Evolutionary conservation across 53 echinoderm and acorn worm genomes (phyloP), one percentile per base, ranked within the genome.

Genomic region (Arbacia lixula): DNA sequence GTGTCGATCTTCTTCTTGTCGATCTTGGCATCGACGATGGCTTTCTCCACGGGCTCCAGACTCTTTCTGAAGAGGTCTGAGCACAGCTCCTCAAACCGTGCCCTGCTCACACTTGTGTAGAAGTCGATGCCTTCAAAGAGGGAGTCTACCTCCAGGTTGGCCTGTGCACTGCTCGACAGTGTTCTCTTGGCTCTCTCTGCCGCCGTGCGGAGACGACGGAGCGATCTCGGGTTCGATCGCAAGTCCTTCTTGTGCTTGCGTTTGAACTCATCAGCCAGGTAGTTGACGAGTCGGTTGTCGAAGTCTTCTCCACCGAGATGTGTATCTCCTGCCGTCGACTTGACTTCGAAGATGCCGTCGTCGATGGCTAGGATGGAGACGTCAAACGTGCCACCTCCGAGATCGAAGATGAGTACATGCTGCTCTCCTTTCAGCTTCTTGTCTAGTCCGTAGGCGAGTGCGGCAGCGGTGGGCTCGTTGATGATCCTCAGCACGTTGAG

Each of bases 301-400:
- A 95, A 95, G 71, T 92, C 95, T 62, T 95, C 95, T 16, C 95
- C 92, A 49, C 92, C 92, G 26, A 90, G n/a, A n/a, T n/a, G n/a
- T n/a, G n/a, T n/a, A n/a, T n/a, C n/a, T n/a, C n/a, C n/a, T n/a
- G n/a, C n/a, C 14, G 95, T 92, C 2, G 95, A 92, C 20, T 85
- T 85, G 62, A 95, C 95, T 62, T 95, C 92, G 62, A 95, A 95
- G 40, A 95, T 68, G 16, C 95, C 95, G 24, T 95, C 95, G 5
- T 92, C 95, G 38, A 95, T 90, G 2, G 86, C 83, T 42, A 95
- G 86, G 68, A 95, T 86, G 20, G 92, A 92, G 26, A 95, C 95
- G 69, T 95, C 95, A 28, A 95, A 95, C 6, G 95, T 95, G 31
- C 95, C 95, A 5, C 95, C 95, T 27, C 95, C 95, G 60, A 95